Percentiles rank a stretch among this genome's conserved stretches.
Evolutionary conservation across 2,797 vertebrate species (phyloP).

Genomic region (Megaceryle alcyon): DNA sequence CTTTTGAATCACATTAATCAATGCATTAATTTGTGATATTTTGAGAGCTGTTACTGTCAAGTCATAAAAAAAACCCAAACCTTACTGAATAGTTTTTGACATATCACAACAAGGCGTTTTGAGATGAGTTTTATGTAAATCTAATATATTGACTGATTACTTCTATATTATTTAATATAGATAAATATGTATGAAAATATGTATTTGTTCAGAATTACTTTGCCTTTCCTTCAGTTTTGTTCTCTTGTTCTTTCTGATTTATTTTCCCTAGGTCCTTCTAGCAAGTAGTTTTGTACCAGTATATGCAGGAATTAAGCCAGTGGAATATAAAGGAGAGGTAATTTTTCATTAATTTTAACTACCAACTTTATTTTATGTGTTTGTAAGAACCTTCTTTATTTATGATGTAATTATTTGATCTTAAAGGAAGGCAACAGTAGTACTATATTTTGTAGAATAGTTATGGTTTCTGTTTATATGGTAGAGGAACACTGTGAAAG

Average conservation of each 20-base stretch:
- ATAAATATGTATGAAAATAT: background rate
- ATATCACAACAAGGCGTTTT: background rate
- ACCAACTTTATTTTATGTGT: background rate
- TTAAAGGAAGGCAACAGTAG: background rate
- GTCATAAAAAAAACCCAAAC: accelerated
- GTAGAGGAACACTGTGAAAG: background rate
- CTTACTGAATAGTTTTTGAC: background rate
- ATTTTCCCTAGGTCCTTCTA: slow-evolving; percentile 82
- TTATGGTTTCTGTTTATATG: background rate
- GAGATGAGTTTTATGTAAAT: background rate
- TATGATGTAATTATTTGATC: background rate
- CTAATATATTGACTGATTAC: background rate
- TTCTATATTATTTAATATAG: background rate
- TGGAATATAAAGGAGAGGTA: slow-evolving; percentile 91
- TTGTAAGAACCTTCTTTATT: background rate
- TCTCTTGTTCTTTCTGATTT: background rate
- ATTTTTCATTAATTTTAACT: background rate
- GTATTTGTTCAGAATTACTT: background rate
- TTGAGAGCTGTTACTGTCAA: background rate
- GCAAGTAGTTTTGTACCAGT: slow-evolving; percentile 92
- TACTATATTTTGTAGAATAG: background rate
- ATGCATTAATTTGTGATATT: background rate
- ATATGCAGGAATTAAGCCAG: slow-evolving; percentile 86
- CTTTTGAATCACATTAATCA: background rate
- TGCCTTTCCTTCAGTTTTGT: background rate